A percentile compares a stretch with the other conserved stretches of the same genome.
Conservation (phyloP, 2,888 invertebrate species). For the Callyntrura guangdongensis region DNA sequence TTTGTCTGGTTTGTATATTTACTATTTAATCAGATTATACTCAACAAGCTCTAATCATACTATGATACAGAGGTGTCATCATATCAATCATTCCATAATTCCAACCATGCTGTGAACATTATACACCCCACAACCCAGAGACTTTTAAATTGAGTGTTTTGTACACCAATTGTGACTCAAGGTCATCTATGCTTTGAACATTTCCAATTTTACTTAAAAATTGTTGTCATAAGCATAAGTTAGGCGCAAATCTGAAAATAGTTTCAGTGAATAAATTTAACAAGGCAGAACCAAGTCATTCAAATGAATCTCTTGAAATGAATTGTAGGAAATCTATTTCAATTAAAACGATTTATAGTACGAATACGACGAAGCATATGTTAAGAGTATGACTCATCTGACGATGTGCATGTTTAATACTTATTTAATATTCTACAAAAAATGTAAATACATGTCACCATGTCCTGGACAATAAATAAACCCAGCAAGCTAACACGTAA, state of each 20-base stretch:
- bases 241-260: constrained; percentile 22
- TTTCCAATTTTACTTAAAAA: constrained; percentile 32
- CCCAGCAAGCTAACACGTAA: too few species aligned
- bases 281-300: background rate
- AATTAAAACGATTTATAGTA: background rate
- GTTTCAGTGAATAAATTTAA: background rate
- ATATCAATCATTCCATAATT: background rate
- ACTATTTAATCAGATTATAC: constrained; percentile 4
- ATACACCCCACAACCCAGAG: background rate
- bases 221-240: background rate
- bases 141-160: constrained; percentile 17
- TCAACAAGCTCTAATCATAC: background rate
- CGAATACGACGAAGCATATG: background rate
- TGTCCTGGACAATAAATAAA: too few species aligned
- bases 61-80: background rate
- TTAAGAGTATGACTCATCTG: background rate
- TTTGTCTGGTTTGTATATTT: background rate
- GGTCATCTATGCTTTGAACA: constrained; percentile 32
- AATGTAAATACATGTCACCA: too few species aligned
- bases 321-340: too few species aligned
- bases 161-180: constrained; percentile 31
- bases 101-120: background rate
- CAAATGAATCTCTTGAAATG: too few species aligned
- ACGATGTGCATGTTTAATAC: constrained; percentile 18
- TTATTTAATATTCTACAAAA: constrained; percentile 12